Conservation (phyloP, 2,113 vertebrate species). For the Eulemur rufifrons region DNA sequence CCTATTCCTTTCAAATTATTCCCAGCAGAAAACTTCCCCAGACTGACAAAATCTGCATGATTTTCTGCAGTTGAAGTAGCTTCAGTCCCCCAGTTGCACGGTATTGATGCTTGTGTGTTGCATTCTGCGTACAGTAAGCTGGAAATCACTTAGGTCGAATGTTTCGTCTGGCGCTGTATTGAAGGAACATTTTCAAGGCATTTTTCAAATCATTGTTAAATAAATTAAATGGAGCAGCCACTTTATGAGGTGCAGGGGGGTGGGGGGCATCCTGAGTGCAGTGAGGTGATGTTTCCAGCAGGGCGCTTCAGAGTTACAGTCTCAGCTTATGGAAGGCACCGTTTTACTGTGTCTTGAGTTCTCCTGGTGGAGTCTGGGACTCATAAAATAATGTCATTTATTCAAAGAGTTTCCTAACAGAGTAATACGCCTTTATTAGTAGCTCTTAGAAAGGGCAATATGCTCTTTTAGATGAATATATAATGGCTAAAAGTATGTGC, state of each 20-base stretch:
- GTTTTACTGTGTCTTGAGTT: conserved; percentile 18
- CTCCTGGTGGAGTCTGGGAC: conserved; percentile 54
- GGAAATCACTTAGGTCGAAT: background rate
- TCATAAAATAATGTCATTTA: conserved; percentile 67
- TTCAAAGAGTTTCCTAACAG: conserved; percentile 70
- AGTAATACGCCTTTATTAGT: conserved; percentile 61
- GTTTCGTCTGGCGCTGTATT: background rate
- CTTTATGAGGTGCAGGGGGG: background rate
- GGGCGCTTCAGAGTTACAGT: conserved; percentile 1
- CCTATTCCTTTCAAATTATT: background rate
- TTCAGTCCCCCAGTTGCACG: accelerated
- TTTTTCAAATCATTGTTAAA: background rate
- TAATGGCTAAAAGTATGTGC: background rate
- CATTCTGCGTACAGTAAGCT: accelerated
- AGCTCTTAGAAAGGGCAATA: conserved; percentile 48
- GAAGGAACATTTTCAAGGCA: background rate
- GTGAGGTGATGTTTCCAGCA: background rate
- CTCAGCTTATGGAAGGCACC: conserved; percentile 42
- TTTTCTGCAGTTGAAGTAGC: background rate
- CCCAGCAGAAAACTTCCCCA: background rate
- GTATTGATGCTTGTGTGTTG: accelerated
- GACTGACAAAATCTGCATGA: background rate
- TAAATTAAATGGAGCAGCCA: background rate
- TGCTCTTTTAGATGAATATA: conserved; percentile 28
- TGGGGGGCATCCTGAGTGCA: background rate